Evolutionary conservation across 1,140 invertebrate species (phyloP).

Genomic region (Dreissena rostriformis): DNA sequence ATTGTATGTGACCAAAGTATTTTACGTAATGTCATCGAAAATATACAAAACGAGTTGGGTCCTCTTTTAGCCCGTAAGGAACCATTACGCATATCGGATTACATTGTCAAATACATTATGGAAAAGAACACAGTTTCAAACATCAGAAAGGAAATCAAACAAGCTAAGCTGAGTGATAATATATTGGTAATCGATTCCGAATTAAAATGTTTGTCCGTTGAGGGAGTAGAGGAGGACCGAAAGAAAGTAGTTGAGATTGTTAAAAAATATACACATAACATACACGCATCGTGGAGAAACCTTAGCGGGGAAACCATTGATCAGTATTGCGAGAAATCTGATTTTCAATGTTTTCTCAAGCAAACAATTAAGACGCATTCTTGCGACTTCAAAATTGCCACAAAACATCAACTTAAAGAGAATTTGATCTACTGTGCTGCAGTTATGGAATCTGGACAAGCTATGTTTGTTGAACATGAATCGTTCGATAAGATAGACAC

Average conservation of each 20-base stretch:
- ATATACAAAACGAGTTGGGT: slow-evolving; percentile 8
- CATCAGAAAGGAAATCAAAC: not conserved
- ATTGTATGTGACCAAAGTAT: not conserved
- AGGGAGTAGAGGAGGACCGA: not conserved
- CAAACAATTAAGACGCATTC: not conserved
- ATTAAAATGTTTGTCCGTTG: not conserved
- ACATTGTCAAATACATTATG: slow-evolving; percentile 16
- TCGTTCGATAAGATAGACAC: not conserved
- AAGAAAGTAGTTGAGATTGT: slow-evolving; percentile 1
- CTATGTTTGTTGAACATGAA: slow-evolving; percentile 16
- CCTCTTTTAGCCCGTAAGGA: not conserved
- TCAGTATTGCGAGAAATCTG: not conserved
- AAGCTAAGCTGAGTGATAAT: not conserved
- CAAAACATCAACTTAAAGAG: slow-evolving; percentile 15
- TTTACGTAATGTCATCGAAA: not conserved
- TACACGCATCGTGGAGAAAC: not conserved
- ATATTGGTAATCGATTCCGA: not conserved
- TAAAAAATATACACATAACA: not conserved
- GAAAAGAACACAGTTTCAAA: not conserved
- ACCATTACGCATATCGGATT: not conserved
- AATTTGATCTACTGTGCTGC: slow-evolving; percentile 9
- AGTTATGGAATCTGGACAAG: slow-evolving; percentile 18
- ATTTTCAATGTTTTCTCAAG: not conserved
- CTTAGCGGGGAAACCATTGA: slow-evolving; percentile 21
- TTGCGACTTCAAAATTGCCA: slow-evolving; percentile 10